A percentile compares a stretch with the other conserved stretches of the same genome.
Conservation (phyloP, 2,888 invertebrate species). For the Sceliomorpha sp. region DNA sequence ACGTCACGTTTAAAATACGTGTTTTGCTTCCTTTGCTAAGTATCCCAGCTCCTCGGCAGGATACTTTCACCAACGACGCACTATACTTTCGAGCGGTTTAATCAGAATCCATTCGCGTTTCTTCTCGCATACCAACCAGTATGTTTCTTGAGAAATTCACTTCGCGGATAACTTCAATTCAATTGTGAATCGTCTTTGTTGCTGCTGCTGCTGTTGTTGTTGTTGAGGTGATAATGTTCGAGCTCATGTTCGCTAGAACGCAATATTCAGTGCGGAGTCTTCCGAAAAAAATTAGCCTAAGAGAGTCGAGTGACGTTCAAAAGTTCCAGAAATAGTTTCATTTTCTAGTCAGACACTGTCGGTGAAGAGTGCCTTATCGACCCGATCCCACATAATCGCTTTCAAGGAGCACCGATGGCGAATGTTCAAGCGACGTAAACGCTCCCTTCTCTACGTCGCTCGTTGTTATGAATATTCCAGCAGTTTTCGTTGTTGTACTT, state of each 20-base stretch:
- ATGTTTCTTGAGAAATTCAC: too few relatives aligned
- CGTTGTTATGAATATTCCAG: conserved; percentile 46
- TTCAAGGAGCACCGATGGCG: conserved; percentile 57
- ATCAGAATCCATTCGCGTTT: too few relatives aligned
- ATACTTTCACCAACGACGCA: too few relatives aligned
- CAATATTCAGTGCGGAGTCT: conserved; percentile 53
- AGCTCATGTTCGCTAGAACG: conserved; percentile 36
- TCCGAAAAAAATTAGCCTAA: conserved; percentile 52
- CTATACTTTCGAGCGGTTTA: too few relatives aligned
- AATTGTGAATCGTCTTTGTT: not conserved
- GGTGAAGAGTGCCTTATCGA: conserved; percentile 80
- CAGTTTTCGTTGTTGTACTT: conserved; percentile 44
- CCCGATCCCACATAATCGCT: conserved; percentile 69
- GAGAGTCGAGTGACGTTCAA: conserved; percentile 58
- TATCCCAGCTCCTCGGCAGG: too few relatives aligned
- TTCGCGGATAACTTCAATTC: not conserved
- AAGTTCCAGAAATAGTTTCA: conserved; percentile 77
- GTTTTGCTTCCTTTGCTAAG: too few relatives aligned
- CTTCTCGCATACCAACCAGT: too few relatives aligned
- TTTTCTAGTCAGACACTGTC: conserved; percentile 81
- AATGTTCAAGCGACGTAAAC: conserved; percentile 52
- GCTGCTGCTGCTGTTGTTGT: not conserved
- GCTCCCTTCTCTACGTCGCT: conserved; percentile 41
- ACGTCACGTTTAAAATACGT: too few relatives aligned
- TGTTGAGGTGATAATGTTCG: conserved; percentile 10